These are phyloP conservation scores for Buathra laborator DNA, from an alignment of 2,888 invertebrate species.

Conservation along the genomic window DNA sequence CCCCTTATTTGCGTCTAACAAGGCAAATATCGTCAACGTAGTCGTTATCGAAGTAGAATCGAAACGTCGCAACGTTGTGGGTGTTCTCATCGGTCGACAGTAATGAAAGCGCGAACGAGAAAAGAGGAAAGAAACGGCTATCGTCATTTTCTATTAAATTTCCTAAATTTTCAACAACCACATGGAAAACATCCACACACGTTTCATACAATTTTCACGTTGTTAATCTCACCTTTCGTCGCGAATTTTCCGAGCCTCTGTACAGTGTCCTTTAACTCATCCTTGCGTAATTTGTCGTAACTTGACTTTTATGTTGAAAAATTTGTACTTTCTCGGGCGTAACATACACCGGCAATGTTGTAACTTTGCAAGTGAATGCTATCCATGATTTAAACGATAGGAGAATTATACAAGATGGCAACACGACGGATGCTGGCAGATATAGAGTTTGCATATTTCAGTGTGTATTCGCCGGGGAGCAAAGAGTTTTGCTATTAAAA, in stretches of 20 bases:
- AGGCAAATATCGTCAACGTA: slow-evolving; percentile 53
- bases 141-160: background rate
- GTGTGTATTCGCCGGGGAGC: slow-evolving; percentile 4
- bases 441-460: background rate
- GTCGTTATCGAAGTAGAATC: slow-evolving; percentile 27
- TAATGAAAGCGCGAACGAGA: background rate
- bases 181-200: background rate
- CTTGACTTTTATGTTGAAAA: background rate
- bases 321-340: background rate
- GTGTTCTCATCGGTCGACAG: background rate
- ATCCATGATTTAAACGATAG: slow-evolving; percentile 28
- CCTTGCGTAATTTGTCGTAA: background rate
- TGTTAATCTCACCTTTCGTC: background rate
- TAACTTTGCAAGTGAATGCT: slow-evolving; percentile 13
- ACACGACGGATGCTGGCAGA: background rate
- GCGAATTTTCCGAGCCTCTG: background rate
- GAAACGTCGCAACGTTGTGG: background rate
- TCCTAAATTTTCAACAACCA: background rate
- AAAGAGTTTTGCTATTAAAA: background rate
- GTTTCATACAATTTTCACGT: background rate
- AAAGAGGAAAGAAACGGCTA: background rate
- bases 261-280: background rate
- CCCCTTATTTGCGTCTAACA: slow-evolving; percentile 49
- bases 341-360: background rate
- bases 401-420: slow-evolving; percentile 12